These are phyloP conservation scores for Tinamus guttatus DNA, from an alignment of 2,113 vertebrate species.

Conservation along the genomic window DNA sequence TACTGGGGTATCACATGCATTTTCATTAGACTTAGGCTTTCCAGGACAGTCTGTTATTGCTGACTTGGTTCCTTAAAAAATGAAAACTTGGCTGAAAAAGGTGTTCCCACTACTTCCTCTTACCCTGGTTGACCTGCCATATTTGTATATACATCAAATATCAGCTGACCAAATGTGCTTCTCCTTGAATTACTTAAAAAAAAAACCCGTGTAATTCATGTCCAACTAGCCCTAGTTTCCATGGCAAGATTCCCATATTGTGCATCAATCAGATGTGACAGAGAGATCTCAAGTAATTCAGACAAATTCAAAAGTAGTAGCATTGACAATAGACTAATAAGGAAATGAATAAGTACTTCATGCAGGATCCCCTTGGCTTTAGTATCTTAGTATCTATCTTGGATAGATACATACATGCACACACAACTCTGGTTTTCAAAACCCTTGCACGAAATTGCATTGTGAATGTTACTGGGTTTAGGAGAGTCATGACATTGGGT, in stretches of 20 bases:
- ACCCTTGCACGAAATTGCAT: neutral
- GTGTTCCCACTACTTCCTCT: neutral
- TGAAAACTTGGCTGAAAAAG: neutral
- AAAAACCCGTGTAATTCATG: neutral
- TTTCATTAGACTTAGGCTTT: neutral
- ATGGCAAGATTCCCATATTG: neutral
- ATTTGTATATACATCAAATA: neutral
- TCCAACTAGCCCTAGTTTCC: constrained; percentile 16
- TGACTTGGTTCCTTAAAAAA: neutral
- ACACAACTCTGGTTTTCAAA: neutral
- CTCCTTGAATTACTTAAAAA: constrained; percentile 22
- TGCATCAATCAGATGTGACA: neutral
- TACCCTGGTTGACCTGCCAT: constrained; percentile 26
- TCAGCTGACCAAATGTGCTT: constrained; percentile 4
- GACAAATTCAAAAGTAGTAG: neutral
- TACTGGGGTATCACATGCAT: neutral
- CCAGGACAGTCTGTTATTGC: neutral
- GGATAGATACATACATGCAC: neutral
- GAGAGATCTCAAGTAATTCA: neutral
- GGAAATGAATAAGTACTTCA: neutral
- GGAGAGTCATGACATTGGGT: neutral
- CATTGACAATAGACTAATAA: fast-evolving
- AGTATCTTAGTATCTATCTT: neutral
- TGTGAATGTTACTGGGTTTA: neutral
- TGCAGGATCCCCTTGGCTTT: neutral